Evolutionary conservation across 1,140 invertebrate genomes (phyloP), one percentile per base, ranked within the genome.

Genomic region (Triops longicaudatus): DNA sequence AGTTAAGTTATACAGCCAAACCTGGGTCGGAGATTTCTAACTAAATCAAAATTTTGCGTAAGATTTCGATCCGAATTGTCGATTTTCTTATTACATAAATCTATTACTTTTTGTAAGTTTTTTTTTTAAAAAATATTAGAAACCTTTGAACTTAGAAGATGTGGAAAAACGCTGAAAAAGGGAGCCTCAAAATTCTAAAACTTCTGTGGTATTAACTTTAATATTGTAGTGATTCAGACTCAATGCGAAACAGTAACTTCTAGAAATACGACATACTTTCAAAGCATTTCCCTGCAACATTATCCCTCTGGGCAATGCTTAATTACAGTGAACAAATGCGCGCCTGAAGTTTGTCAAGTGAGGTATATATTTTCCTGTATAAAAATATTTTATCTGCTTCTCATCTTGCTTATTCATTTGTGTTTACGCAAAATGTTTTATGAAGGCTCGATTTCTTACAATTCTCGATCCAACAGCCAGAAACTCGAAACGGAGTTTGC

Each of bases 281-380:
- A 63, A 63, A 63, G 50, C 50, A 63, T 14, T 63, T 4, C 50
- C 5, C 50, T 1, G 50, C 50, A 63, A 63, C 92, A 89, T 78
- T 91, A 94, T 79, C 89, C 88, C 0, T 91, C 91, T 0, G 90
- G 91, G 4, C 93, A 91, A 10, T 95, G 93, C 81, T 93, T 94
- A 81, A 86, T 94, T 0, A 93, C 91, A 0, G 84, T 95, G 14
- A 83, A 92, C 63, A 94, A 95, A 83, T 85, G 88, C 7, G 87
- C 91, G 82, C 86, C 89, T 0, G 90, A 92, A 80, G 88, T 95
- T 11, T 95, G 93, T 81, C 93, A 95, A 82, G 89, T 93, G 81
- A 91, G 91, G 91, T 91, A 81, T 22, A 63, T 28, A 63, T 63
- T 43, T 17, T 12, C 43, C 26, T n/a, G 22, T 72, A 72, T 77